These are phyloP conservation scores for Drosophila nebulosa DNA, from an alignment of 1,140 invertebrate species.

Conservation along the genomic window DNA sequence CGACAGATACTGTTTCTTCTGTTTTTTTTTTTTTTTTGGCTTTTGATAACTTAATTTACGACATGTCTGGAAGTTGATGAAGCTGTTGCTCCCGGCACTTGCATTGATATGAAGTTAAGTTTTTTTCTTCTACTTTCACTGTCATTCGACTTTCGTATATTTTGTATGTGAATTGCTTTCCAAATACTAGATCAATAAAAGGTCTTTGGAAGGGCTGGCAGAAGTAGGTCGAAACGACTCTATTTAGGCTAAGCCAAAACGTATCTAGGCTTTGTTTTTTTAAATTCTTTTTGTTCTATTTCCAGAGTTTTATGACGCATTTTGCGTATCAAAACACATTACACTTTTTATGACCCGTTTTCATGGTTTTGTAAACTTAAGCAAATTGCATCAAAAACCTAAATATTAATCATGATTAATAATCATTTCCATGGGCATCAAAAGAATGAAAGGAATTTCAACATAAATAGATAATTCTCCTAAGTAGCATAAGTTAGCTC, in stretches of 20 bases:
- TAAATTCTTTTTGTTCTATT: background rate
- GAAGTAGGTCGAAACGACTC: background rate
- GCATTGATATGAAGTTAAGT: slow-evolving; percentile 41
- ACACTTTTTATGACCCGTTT: background rate
- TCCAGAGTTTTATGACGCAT: slow-evolving; percentile 4
- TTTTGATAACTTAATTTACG: slow-evolving; percentile 76
- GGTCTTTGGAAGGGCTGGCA: background rate
- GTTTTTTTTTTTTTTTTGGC: slow-evolving; percentile 4
- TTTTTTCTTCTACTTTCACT: slow-evolving; percentile 58
- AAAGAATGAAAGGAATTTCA: slow-evolving; percentile 54
- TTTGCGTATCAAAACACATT: background rate
- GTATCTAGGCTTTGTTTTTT: background rate
- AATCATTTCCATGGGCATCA: slow-evolving; percentile 16
- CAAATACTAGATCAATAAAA: slow-evolving; percentile 12
- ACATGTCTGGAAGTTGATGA: slow-evolving; percentile 61
- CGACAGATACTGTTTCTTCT: slow-evolving; percentile 42
- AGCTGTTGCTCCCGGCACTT: slow-evolving; percentile 50
- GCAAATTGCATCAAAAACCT: slow-evolving; percentile 48
- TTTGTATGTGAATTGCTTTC: slow-evolving; percentile 59
- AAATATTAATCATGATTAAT: slow-evolving; percentile 33
- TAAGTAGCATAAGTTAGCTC: slow-evolving; percentile 15
- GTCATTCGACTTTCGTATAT: slow-evolving; percentile 42
- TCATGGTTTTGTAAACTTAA: slow-evolving; percentile 22
- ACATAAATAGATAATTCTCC: slow-evolving; percentile 51
- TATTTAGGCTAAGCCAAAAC: background rate